Percentiles rank a stretch among this genome's conserved stretches.
Conservation (phyloP, 2,113 vertebrate species). For the Phocoena sinus region DNA sequence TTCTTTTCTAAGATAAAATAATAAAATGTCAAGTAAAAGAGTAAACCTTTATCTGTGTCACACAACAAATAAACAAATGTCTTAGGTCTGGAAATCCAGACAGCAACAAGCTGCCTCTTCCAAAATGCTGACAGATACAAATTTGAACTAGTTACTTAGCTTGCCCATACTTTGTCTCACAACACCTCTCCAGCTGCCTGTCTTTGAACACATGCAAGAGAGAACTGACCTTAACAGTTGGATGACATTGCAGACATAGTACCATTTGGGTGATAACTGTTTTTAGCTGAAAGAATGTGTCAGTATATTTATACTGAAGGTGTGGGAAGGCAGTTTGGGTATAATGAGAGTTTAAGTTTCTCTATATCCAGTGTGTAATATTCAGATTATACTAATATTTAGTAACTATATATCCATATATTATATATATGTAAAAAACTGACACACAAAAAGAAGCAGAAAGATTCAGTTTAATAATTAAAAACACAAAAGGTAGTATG, state of each 20-base stretch:
- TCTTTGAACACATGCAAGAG: not conserved
- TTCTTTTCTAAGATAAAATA: slow-evolving; percentile 3
- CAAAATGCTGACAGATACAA: not conserved
- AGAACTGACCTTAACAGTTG: not conserved
- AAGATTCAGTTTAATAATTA: not conserved
- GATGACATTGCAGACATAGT: not conserved
- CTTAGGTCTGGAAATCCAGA: not conserved
- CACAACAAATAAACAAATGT: not conserved
- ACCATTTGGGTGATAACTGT: not conserved
- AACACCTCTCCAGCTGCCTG: not conserved
- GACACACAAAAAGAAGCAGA: not conserved
- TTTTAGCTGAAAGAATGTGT: slow-evolving; percentile 20
- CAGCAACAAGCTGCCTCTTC: not conserved
- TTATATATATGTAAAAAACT: not conserved
- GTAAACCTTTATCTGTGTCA: not conserved
- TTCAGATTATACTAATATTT: not conserved
- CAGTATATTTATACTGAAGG: not conserved
- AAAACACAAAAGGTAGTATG: not conserved
- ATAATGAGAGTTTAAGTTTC: not conserved
- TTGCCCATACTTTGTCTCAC: not conserved
- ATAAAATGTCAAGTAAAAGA: not conserved
- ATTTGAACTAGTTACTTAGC: not conserved
- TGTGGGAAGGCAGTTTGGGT: not conserved
- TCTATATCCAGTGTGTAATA: not conserved
- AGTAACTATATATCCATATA: not conserved